Evolutionary conservation across 1,140 invertebrate genomes (phyloP).

Genomic region (Drosophila truncata): DNA sequence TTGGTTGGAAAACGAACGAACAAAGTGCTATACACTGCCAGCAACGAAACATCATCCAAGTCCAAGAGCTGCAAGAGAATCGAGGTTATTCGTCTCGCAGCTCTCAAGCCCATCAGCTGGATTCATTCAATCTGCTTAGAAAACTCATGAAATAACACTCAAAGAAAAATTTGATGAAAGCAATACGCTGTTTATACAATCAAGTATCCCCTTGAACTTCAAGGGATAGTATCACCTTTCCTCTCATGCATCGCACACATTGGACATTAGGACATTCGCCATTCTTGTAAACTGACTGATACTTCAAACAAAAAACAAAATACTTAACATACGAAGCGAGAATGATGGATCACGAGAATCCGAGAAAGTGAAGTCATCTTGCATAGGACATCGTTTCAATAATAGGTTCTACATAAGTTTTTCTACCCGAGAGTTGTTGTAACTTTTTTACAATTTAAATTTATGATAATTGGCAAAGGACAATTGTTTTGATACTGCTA

Average conservation of each 20-base stretch:
- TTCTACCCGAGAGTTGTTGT: constrained; percentile 77
- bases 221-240: constrained; percentile 19
- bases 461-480: constrained; percentile 71
- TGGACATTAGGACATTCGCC: constrained; percentile 9
- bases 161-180: constrained; percentile 37
- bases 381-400: constrained; percentile 66
- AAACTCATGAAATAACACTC: constrained; percentile 1
- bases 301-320: constrained; percentile 29
- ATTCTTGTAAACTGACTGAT: constrained; percentile 54
- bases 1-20: constrained; percentile 25
- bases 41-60: constrained; percentile 23
- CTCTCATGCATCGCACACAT: constrained; percentile 23
- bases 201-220: constrained; percentile 32
- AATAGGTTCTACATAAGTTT: constrained; percentile 82
- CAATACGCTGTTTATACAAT: constrained; percentile 79
- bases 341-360: constrained; percentile 23
- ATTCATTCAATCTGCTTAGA: constrained; percentile 10
- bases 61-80: background rate
- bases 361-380: constrained; percentile 41
- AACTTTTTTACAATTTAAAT: constrained; percentile 79
- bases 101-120: constrained; percentile 5
- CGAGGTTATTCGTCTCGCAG: background rate
- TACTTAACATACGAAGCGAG: constrained; percentile 22
- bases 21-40: constrained; percentile 47
- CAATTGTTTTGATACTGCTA: constrained; percentile 63